Base-by-base conservation (phyloP, 2,113 vertebrate species). In the Oxyura jamaicensis region DNA sequence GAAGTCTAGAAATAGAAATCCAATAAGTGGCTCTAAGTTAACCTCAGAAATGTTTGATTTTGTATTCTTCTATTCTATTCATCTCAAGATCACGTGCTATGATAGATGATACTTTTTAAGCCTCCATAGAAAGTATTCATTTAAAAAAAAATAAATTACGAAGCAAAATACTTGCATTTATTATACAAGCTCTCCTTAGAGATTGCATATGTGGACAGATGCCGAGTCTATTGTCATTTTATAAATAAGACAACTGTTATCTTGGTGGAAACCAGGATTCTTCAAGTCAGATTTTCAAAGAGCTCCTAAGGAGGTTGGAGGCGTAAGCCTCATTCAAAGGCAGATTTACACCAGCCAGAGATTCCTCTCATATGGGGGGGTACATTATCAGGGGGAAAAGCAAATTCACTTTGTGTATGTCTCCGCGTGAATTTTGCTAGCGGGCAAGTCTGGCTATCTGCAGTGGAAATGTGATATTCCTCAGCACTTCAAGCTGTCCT, bases 1-100 rank as follows among this genome's bases (percentile, higher is more conserved):
- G 90, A 95, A 87, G 69, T 44, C 76, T 93, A 88, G 92, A 90
- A 93, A 88, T 93, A 94, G 86, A 95, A 93, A 85, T 66, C 48
- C 10, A 91, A 83, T 93, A 88, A 81, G 88, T 75, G 77, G 3
- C 66, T 91, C 22, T 63, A 74, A 86, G 72, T 75, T 65, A 83
- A 71, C 62, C 75, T 88, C 31, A 94, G 55, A 95, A 73, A 69
- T 88, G 11, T 79, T 95, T 93, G 62, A 82, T 94, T 96, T 89
- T 6, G 0, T 81, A 75, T 82, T 90, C 66, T 83, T 90, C 65
- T 90, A 2, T 81, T 81, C 65, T 68, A 35, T 50, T 86, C 16
- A 48, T 90, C 52, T 84, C 52, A 93, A 84, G 69, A 79, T 86
- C 95, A 44, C 0, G 0, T 65, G 19, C 68, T 79, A 23, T 10